Percentiles rank a stretch among this genome's conserved stretches.
These are phyloP conservation scores for Campoplex nolae DNA, from an alignment of 2,888 invertebrate species.

Conservation along the genomic window DNA sequence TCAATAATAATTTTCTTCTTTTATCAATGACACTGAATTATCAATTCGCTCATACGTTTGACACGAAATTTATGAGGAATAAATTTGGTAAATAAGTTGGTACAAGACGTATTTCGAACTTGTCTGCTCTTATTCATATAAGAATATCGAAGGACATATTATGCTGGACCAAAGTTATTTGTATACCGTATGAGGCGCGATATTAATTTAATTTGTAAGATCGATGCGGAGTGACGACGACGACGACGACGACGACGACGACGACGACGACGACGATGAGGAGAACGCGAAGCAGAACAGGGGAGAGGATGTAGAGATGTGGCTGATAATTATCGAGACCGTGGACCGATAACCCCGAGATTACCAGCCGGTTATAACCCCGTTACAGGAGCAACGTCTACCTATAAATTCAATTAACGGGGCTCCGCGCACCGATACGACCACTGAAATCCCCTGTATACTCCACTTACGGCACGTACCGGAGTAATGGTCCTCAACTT, in stretches of 20 bases:
- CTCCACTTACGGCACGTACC: conserved; percentile 51
- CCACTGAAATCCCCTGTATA: conserved; percentile 49
- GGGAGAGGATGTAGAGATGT: background rate
- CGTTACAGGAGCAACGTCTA: conserved; percentile 59
- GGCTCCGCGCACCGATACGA: conserved; percentile 54
- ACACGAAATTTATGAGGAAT: no score
- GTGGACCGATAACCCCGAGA: conserved; percentile 64
- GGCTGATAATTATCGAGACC: conserved; percentile 61
- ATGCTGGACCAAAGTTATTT: background rate
- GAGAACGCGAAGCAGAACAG: background rate
- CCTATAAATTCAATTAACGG: conserved; percentile 66
- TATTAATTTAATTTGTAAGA: conserved; percentile 57
- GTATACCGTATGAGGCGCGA: background rate
- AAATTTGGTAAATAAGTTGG: no score
- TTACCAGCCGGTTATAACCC: conserved; percentile 67
- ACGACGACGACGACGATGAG: background rate
- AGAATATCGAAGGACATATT: no score
- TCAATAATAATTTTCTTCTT: no score
- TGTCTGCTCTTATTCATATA: no score
- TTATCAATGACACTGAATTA: no score
- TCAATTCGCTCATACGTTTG: no score
- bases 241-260: background rate
- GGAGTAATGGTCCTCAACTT: conserved; percentile 40
- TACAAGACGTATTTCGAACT: no score
- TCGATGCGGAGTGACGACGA: background rate